phyloP scores from a whole-genome alignment of 2,797 vertebrate genomes.

The Xenopus petersii region DNA sequence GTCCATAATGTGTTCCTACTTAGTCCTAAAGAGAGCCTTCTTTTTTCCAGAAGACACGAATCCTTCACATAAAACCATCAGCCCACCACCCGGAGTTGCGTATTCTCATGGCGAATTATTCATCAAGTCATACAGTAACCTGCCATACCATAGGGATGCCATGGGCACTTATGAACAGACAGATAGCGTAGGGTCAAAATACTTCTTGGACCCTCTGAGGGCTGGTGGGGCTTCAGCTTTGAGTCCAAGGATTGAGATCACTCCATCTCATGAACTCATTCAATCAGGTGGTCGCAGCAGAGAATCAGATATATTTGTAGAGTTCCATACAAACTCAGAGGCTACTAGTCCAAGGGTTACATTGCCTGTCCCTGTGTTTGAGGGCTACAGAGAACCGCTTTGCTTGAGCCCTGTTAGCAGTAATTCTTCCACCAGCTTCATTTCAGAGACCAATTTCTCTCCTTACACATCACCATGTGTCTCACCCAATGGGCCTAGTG shows the following conservation, averaged over 20 bases:
- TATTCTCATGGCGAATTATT: constrained; percentile 82
- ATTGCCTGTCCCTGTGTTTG: constrained; percentile 89
- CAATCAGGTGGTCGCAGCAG: constrained; percentile 74
- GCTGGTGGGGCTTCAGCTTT: constrained; percentile 75
- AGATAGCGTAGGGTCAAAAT: constrained; percentile 79
- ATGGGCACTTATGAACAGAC: constrained; percentile 78
- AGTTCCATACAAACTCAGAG: constrained; percentile 69
- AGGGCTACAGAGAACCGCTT: constrained; percentile 89
- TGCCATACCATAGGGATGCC: constrained; percentile 72
- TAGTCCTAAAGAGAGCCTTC: constrained; percentile 77
- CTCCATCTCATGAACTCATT: constrained; percentile 93
- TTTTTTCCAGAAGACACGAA: constrained; percentile 89
- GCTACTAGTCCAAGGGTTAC: constrained; percentile 85
- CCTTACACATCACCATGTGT: constrained; percentile 96
- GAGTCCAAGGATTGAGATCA: constrained; percentile 97
- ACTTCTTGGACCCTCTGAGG: constrained; percentile 76
- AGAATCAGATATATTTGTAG: constrained; percentile 79
- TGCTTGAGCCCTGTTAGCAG: constrained; percentile 98
- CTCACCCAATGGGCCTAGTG: constrained; percentile 86
- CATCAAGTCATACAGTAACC: constrained; percentile 80
- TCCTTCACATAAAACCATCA: constrained; percentile 82
- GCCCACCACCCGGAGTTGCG: constrained; percentile 76
- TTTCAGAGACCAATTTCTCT: constrained; percentile 92
- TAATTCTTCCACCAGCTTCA: constrained; percentile 97
- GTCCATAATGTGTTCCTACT: constrained; percentile 61